Evolutionary conservation across 2,113 vertebrate species (phyloP).

Genomic region (Sander lucioperca): DNA sequence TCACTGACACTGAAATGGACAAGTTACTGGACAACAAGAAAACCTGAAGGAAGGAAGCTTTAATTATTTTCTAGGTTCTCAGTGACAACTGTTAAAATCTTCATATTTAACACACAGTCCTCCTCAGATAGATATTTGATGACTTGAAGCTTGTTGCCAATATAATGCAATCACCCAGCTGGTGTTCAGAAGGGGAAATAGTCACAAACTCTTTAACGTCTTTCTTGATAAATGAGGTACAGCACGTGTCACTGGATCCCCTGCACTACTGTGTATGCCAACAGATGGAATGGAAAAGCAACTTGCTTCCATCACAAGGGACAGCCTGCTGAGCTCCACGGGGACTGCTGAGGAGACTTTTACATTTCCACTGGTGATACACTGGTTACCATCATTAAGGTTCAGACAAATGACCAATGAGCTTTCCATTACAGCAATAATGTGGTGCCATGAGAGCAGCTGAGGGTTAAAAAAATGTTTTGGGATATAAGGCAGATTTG

Average conservation of each 20-base stretch:
- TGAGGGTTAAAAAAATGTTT: background rate
- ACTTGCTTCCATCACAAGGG: background rate
- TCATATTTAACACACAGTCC: background rate
- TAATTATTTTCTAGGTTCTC: background rate
- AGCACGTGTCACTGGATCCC: background rate
- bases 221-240: slow-evolving; percentile 7
- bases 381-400: slow-evolving; percentile 33
- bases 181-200: background rate
- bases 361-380: slow-evolving; percentile 28
- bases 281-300: slow-evolving; percentile 2
- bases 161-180: background rate
- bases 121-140: background rate
- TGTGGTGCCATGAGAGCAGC: background rate
- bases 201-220: background rate
- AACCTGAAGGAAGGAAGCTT: no score
- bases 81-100: background rate
- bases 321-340: slow-evolving; percentile 8
- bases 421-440: slow-evolving; percentile 21
- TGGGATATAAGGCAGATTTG: background rate
- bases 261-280: background rate
- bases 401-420: slow-evolving; percentile 27
- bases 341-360: background rate
- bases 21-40: background rate
- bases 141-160: background rate
- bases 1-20: background rate